Percentiles rank a stretch among this genome's conserved stretches.
These are phyloP conservation scores for Ceraclea dissimilis DNA, from an alignment of 2,888 invertebrate genomes.

Conservation along the genomic window DNA sequence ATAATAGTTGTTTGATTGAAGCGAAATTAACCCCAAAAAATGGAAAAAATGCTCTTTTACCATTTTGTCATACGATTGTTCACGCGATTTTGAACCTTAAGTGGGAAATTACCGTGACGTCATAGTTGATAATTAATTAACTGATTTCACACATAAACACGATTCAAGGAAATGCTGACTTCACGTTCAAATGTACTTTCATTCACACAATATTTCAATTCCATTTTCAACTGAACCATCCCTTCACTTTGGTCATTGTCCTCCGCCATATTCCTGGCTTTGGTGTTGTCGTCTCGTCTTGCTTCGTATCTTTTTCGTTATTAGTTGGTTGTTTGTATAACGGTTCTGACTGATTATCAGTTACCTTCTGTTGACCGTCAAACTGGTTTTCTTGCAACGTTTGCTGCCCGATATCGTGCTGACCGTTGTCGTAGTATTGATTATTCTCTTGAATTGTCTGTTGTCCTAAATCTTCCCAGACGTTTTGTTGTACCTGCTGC, in stretches of 20 bases:
- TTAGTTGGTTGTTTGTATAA: neutral
- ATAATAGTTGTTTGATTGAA: too few relatives aligned
- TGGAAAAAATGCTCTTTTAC: too few relatives aligned
- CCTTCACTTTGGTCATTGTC: conserved; percentile 43
- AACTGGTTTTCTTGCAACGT: conserved; percentile 21
- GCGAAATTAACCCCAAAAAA: too few relatives aligned
- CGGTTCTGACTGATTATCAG: neutral
- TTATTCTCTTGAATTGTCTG: conserved; percentile 8
- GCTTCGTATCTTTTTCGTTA: neutral
- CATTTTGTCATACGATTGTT: too few relatives aligned
- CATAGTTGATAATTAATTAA: too few relatives aligned
- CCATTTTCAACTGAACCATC: conserved; percentile 10
- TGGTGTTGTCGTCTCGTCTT: conserved; percentile 28
- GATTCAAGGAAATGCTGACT: too few relatives aligned
- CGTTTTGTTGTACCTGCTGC: conserved; percentile 13
- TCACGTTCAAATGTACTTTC: too few relatives aligned
- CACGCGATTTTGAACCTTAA: too few relatives aligned
- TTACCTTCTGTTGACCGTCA: neutral
- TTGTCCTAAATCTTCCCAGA: conserved; percentile 18
- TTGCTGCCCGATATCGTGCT: conserved; percentile 23
- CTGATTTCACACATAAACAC: too few relatives aligned
- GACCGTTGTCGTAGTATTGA: neutral
- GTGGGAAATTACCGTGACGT: too few relatives aligned
- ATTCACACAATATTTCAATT: too few relatives aligned
- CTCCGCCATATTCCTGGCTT: conserved; percentile 49